Evolutionary conservation across 37 sponge, comb jelly and placozoan genomes (phyloP).

Genomic region (Beroe forskalii): DNA sequence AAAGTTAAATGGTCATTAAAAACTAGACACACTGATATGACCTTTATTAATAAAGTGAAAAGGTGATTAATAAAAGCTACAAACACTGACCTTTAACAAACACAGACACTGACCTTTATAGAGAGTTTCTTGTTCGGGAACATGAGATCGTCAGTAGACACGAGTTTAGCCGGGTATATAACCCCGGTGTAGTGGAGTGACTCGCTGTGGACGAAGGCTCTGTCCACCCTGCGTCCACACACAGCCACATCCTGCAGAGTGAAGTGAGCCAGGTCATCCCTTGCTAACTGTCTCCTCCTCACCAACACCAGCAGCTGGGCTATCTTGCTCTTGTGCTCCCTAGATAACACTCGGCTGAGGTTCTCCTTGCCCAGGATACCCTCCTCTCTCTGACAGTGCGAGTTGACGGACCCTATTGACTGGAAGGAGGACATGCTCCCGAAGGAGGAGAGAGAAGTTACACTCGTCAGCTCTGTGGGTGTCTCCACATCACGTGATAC

Average conservation of each 20-base stretch:
- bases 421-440: slow-evolving; percentile 49
- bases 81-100: no score
- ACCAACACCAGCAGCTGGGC: slow-evolving; percentile 30
- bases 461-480: slow-evolving; percentile 31
- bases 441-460: slow-evolving; percentile 19
- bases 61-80: no score
- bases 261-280: slow-evolving; percentile 16
- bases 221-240: slow-evolving; percentile 11
- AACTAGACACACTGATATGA: no score
- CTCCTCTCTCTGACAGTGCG: slow-evolving; percentile 2
- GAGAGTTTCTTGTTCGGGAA: slow-evolving; percentile 46
- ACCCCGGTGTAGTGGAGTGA: slow-evolving; percentile 15
- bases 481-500: not conserved
- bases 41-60: no score
- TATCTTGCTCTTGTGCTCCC: slow-evolving; percentile 33
- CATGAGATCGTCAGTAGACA: slow-evolving; percentile 38
- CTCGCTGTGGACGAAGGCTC: not conserved
- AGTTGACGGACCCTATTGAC: not conserved
- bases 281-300: not conserved
- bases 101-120: slow-evolving; percentile 9
- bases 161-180: not conserved
- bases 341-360: not conserved
- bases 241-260: slow-evolving; percentile 6
- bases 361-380: not conserved
- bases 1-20: no score